A percentile compares a stretch with the other conserved stretches of the same genome.
phyloP scores from a whole-genome alignment of 30 jellyfish, hydroid and myxozoan genomes.

The Clytia hemisphaerica region DNA sequence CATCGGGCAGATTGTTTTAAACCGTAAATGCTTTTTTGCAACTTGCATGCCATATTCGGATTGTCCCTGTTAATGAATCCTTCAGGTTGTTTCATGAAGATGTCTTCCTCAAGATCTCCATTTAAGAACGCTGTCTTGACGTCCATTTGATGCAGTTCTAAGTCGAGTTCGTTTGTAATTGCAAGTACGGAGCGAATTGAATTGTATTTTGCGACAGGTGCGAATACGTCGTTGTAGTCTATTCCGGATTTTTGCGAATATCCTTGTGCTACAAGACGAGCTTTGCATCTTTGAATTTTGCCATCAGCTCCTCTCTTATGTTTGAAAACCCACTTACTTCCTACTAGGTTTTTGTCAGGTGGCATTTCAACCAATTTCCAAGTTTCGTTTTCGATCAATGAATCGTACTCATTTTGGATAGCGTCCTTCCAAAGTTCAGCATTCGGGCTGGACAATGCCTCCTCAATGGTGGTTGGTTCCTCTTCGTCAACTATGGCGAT shows the following conservation, averaged over 20 bases:
- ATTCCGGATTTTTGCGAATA: constrained; percentile 15
- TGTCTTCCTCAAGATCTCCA: constrained; percentile 50
- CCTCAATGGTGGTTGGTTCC: constrained; percentile 18
- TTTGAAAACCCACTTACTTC: constrained; percentile 26
- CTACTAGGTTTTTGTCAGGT: constrained; percentile 4
- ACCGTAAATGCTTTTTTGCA: constrained; percentile 46
- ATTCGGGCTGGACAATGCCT: constrained; percentile 15
- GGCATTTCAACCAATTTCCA: constrained; percentile 34
- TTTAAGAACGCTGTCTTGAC: constrained; percentile 54
- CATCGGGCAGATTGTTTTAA: constrained; percentile 62
- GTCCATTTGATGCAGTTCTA: constrained; percentile 69
- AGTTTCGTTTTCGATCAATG: constrained; percentile 22
- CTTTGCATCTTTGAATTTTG: constrained; percentile 20
- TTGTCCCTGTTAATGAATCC: constrained; percentile 38
- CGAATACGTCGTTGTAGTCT: constrained; percentile 25
- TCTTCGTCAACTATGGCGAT: constrained; percentile 1
- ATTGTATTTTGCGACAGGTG: constrained; percentile 51
- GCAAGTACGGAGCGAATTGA: constrained; percentile 46
- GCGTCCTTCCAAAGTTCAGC: constrained; percentile 31
- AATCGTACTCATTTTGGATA: constrained; percentile 4
- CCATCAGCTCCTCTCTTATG: constrained; percentile 34
- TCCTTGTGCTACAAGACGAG: constrained; percentile 31
- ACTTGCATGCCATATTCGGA: constrained; percentile 37
- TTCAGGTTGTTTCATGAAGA: constrained; percentile 58
- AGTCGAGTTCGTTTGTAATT: constrained; percentile 33